A percentile compares a stretch with the other conserved stretches of the same genome.
phyloP scores from a whole-genome alignment of 2,797 vertebrate species.

The Xiphophorus birchmanni region DNA sequence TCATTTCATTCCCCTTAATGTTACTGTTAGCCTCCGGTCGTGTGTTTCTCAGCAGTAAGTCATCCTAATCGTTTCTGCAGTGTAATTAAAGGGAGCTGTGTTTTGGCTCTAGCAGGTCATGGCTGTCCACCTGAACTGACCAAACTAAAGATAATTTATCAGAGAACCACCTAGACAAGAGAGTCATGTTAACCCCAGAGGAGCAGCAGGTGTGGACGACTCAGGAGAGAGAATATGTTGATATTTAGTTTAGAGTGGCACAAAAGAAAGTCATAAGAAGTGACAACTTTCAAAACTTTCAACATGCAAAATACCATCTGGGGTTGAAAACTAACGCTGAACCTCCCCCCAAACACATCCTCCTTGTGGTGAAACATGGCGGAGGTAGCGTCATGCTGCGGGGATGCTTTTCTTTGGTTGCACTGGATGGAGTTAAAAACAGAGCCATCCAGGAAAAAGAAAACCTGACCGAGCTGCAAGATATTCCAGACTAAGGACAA shows the following conservation, averaged over 20 bases:
- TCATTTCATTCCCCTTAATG: not conserved
- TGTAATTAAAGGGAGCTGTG: not conserved
- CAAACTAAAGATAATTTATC: not conserved
- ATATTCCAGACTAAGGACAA: not conserved
- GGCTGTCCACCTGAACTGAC: not conserved
- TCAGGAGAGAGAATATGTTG: not conserved
- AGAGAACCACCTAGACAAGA: not conserved
- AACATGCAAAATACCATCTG: not conserved
- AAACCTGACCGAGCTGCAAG: not conserved
- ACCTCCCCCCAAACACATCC: not conserved
- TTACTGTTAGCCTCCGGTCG: not conserved
- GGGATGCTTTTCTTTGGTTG: not conserved
- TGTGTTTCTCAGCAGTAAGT: not conserved
- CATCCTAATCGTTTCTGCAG: not conserved
- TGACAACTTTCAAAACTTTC: not conserved
- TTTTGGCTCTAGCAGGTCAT: not conserved
- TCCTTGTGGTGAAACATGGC: not conserved
- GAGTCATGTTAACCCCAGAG: not conserved
- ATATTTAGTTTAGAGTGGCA: not conserved
- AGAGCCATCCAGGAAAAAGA: not conserved
- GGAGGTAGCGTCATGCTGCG: not conserved
- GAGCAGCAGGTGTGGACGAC: not conserved
- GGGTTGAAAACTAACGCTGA: not conserved
- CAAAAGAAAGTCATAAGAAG: not conserved
- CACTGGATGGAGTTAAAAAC: not conserved